phyloP scores from a whole-genome alignment of 2,113 vertebrate species.

The Nematolebias whitei region DNA sequence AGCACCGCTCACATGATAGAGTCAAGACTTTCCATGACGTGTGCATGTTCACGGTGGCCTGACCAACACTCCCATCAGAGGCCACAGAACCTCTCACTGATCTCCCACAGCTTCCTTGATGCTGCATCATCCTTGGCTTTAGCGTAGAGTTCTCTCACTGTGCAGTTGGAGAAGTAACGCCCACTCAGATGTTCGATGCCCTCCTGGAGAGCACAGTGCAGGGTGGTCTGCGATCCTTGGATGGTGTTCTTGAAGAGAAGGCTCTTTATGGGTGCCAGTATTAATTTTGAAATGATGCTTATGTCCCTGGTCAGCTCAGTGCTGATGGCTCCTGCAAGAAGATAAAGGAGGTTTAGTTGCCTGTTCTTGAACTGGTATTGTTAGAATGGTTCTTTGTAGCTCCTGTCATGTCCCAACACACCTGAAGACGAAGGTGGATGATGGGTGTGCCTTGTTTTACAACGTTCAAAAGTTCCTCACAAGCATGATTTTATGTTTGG shows the following conservation, averaged over 20 bases:
- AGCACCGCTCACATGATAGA: too few relatives aligned
- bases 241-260: constrained; percentile 78
- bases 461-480: too few relatives aligned
- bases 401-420: too few relatives aligned
- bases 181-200: constrained; percentile 88
- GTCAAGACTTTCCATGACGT: too few relatives aligned
- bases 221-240: constrained; percentile 82
- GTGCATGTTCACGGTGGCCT: too few relatives aligned
- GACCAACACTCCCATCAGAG: too few relatives aligned
- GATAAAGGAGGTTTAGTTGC: neutral
- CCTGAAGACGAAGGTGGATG: neutral
- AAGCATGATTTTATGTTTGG: too few relatives aligned
- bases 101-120: constrained; percentile 89
- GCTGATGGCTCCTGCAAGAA: constrained; percentile 80
- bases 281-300: neutral
- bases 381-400: too few relatives aligned
- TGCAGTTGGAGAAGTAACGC: constrained; percentile 85
- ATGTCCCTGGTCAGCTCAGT: constrained; percentile 77
- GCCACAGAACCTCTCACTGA: constrained; percentile 82
- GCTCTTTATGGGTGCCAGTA: constrained; percentile 66
- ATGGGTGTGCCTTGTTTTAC: too few relatives aligned
- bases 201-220: constrained; percentile 87
- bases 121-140: constrained; percentile 80
- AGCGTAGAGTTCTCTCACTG: constrained; percentile 26
- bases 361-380: neutral